Evolutionary conservation across 2,797 vertebrate genomes (phyloP).

Genomic region (Heterohyrax brucei): DNA sequence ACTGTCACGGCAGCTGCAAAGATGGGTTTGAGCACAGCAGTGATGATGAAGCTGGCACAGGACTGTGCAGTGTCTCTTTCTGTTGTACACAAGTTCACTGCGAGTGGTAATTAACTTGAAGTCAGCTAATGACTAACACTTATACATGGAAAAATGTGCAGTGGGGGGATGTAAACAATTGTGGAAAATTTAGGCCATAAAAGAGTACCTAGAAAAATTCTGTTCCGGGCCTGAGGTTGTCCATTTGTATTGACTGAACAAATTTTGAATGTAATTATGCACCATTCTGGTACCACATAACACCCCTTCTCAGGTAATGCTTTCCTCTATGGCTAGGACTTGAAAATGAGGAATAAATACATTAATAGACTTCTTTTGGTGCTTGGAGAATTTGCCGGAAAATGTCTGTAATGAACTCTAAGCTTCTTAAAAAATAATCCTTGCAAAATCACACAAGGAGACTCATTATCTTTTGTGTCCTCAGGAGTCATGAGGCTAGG

Average conservation of each 20-base stretch:
- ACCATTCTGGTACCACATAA: neutral
- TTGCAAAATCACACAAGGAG: neutral
- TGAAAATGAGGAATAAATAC: neutral
- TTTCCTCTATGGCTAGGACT: neutral
- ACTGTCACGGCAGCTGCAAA: no score
- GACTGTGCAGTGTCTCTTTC: no score
- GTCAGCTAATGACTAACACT: no score
- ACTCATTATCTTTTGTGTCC: conserved; percentile 65
- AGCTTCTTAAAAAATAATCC: conserved; percentile 48
- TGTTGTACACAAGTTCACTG: no score
- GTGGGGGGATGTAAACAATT: neutral
- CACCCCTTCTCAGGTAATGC: no score
- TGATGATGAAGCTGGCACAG: no score
- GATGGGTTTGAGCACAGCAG: no score
- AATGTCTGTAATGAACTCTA: conserved; percentile 52
- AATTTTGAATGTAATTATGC: accelerated
- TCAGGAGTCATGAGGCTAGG: conserved; percentile 50
- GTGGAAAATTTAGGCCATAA: neutral
- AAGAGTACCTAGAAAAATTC: neutral
- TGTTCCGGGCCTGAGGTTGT: neutral
- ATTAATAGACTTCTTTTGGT: neutral
- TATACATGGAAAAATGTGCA: neutral
- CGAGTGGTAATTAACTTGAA: no score
- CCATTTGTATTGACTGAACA: neutral
- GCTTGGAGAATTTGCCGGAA: neutral